Percentiles rank a stretch among this genome's conserved stretches.
phyloP scores from a whole-genome alignment of 2,888 invertebrate species.

The Acleris holmiana region DNA sequence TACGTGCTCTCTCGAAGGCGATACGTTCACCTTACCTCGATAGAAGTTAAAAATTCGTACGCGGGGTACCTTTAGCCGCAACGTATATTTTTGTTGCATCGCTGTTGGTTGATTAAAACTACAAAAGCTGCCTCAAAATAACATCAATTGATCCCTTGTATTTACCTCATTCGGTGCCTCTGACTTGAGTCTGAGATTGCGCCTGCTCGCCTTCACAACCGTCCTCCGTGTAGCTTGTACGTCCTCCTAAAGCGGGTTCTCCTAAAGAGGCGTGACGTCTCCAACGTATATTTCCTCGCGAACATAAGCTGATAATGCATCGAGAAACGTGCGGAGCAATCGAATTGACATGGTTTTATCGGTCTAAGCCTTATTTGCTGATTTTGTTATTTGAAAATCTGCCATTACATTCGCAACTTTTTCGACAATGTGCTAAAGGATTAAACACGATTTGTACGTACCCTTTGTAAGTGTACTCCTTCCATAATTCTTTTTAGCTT shows the following conservation, averaged over 20 bases:
- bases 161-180: not conserved
- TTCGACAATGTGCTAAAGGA: not conserved
- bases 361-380: constrained; percentile 30
- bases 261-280: constrained; percentile 37
- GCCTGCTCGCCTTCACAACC: constrained; percentile 14
- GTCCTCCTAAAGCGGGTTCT: constrained; percentile 27
- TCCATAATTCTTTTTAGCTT: too few species aligned
- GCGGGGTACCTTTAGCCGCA: too few species aligned
- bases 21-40: too few species aligned
- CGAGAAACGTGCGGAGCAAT: constrained; percentile 37
- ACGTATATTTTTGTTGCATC: too few species aligned
- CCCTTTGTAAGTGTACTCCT: not conserved
- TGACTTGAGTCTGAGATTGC: constrained; percentile 4
- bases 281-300: constrained; percentile 35
- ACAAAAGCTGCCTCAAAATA: too few species aligned
- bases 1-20: too few species aligned
- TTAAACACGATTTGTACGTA: constrained; percentile 1
- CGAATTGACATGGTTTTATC: constrained; percentile 36
- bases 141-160: too few species aligned
- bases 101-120: too few species aligned
- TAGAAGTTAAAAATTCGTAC: too few species aligned
- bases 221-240: constrained; percentile 8
- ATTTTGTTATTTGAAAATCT: constrained; percentile 32
- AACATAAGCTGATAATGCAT: constrained; percentile 39
- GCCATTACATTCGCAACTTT: constrained; percentile 4